Percentiles rank a stretch among this genome's conserved stretches.
phyloP scores from a whole-genome alignment of 2,113 vertebrate species.

The Empidonax traillii region DNA sequence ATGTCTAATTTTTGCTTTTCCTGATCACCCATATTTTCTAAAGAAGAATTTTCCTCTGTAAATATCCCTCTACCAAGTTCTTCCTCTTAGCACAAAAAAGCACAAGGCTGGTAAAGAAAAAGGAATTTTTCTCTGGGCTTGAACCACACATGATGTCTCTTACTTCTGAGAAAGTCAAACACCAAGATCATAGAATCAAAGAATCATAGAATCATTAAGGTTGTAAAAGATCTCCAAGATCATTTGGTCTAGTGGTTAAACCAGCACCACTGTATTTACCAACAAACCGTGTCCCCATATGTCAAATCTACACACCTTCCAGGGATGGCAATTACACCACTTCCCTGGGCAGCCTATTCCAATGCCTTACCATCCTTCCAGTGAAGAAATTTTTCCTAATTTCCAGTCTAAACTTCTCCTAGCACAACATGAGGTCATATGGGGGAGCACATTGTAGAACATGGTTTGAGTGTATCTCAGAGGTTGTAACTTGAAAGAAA shows the following conservation, averaged over 20 bases:
- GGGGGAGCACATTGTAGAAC: background rate
- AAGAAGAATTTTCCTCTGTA: background rate
- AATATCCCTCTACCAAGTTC: background rate
- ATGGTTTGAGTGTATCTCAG: background rate
- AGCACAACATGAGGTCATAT: background rate
- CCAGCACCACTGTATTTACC: background rate
- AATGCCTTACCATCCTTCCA: background rate
- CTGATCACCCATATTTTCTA: background rate
- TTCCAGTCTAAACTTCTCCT: background rate
- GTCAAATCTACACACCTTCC: background rate
- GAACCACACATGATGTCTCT: background rate
- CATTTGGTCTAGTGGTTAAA: background rate
- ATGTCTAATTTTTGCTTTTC: background rate
- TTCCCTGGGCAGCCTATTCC: background rate
- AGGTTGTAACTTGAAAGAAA: background rate
- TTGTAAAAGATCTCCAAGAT: background rate
- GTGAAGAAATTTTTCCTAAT: background rate
- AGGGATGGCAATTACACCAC: background rate
- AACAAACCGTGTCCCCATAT: rapidly evolving
- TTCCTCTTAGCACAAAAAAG: background rate
- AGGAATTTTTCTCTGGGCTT: background rate
- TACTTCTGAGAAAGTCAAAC: background rate
- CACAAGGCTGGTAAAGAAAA: background rate
- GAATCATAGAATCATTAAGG: background rate
- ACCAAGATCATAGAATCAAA: background rate